phyloP scores from a whole-genome alignment of 2,888 invertebrate species.

The Minunthozetes semirufus region DNA sequence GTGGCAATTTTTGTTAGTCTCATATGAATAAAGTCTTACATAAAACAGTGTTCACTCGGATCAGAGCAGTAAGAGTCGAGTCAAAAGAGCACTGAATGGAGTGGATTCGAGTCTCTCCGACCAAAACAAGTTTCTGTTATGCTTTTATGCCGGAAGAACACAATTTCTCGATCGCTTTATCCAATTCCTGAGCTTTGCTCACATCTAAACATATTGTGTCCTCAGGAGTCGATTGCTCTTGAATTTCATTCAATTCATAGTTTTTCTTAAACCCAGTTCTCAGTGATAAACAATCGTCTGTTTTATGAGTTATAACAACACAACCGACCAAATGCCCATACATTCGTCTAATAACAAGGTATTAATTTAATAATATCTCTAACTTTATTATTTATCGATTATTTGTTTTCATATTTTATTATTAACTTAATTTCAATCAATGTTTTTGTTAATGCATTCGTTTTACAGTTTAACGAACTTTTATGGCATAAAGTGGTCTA shows the following conservation, averaged over 20 bases:
- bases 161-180: neutral
- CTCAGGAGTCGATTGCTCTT: neutral
- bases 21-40: neutral
- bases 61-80: neutral
- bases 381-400: too few species aligned
- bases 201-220: neutral
- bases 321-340: too few species aligned
- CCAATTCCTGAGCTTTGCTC: neutral
- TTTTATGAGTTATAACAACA: too few species aligned
- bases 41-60: neutral
- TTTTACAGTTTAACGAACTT: too few species aligned
- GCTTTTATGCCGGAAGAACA: constrained; percentile 12
- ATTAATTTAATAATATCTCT: too few species aligned
- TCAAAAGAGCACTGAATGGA: neutral
- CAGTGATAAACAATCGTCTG: too few species aligned
- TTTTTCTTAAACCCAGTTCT: neutral
- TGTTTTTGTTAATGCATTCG: too few species aligned
- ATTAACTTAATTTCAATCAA: too few species aligned
- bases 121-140: neutral
- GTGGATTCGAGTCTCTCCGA: too few species aligned
- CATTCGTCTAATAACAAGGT: too few species aligned
- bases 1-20: constrained; percentile 2
- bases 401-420: too few species aligned
- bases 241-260: neutral
- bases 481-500: too few species aligned